A percentile compares a stretch with the other conserved stretches of the same genome.
phyloP scores from a whole-genome alignment of 2,797 vertebrate species.

The Alcedo atthis region DNA sequence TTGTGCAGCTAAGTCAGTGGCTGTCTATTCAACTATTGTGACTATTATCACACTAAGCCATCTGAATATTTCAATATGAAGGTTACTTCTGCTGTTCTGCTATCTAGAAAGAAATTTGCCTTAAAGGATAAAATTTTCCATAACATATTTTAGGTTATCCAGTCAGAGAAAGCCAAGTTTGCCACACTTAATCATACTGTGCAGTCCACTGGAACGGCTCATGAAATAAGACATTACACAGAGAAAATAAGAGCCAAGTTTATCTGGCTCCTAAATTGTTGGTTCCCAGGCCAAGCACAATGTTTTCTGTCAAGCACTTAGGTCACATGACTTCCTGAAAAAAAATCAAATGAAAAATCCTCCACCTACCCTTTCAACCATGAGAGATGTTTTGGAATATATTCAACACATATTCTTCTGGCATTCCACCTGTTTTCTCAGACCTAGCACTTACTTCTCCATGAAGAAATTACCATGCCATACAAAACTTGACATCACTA shows the following conservation, averaged over 20 bases:
- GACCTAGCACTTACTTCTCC: background rate
- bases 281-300: background rate
- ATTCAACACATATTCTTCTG: background rate
- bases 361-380: background rate
- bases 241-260: constrained; percentile 1
- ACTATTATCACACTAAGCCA: background rate
- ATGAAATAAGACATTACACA: background rate
- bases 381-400: background rate
- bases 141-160: background rate
- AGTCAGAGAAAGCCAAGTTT: background rate
- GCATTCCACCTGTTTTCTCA: constrained; percentile 16
- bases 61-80: background rate
- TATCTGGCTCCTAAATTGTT: background rate
- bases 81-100: background rate
- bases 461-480: background rate
- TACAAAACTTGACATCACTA: background rate
- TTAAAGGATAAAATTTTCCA: background rate
- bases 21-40: background rate
- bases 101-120: background rate
- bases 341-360: background rate
- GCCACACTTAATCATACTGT: constrained; percentile 1
- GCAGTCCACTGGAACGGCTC: background rate
- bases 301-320: background rate
- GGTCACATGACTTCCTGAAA: rapidly evolving
- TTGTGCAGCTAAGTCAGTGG: background rate